Conservation (phyloP, 2,888 invertebrate species). For the Drepana falcataria region DNA sequence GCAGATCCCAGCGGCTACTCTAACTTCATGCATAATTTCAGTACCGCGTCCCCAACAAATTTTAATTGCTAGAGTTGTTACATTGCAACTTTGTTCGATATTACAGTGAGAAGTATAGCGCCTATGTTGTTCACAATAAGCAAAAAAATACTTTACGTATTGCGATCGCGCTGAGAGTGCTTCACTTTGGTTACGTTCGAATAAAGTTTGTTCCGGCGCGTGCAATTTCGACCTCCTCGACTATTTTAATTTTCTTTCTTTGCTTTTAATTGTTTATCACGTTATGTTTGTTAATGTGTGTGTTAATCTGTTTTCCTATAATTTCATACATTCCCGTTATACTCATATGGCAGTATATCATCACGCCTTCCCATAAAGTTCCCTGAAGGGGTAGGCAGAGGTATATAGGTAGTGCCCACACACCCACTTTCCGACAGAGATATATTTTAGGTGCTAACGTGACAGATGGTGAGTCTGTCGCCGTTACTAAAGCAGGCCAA, state of each 20-base stretch:
- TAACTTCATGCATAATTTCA: conserved; percentile 70
- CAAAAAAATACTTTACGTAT: conserved; percentile 22
- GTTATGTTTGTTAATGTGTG: background rate
- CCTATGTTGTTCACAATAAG: conserved; percentile 27
- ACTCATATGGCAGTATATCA: too few species aligned
- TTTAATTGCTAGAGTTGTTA: conserved; percentile 64
- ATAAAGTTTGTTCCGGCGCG: conserved; percentile 20
- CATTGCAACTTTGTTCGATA: conserved; percentile 42
- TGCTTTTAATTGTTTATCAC: background rate
- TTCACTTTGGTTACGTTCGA: conserved; percentile 18
- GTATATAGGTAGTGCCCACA: too few species aligned
- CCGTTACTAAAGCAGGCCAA: too few species aligned
- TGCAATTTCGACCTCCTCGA: conserved; percentile 19
- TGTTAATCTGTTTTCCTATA: too few species aligned
- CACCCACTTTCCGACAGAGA: too few species aligned
- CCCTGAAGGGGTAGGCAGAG: too few species aligned
- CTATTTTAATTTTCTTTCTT: conserved; percentile 26
- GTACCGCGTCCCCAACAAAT: conserved; percentile 53
- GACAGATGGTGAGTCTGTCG: too few species aligned
- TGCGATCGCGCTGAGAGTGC: conserved; percentile 7
- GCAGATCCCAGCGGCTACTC: conserved; percentile 53
- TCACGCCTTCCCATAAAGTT: too few species aligned
- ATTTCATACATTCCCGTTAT: too few species aligned
- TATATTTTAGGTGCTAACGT: too few species aligned
- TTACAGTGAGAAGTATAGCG: conserved; percentile 32